Base-by-base conservation (phyloP, 2,888 invertebrate species). In the Pogonocherus hispidulus region DNA sequence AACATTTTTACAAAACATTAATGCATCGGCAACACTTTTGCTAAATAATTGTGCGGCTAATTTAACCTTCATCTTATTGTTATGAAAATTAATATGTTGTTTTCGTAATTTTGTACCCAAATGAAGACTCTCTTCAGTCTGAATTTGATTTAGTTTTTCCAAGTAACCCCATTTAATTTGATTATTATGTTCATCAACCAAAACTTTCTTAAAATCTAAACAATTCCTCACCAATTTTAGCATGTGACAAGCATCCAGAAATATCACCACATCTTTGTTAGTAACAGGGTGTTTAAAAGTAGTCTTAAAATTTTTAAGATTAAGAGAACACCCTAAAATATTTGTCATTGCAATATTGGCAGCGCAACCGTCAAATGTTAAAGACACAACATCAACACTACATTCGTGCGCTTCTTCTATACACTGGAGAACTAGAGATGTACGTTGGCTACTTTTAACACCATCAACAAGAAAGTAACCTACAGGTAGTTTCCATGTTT, bases 11-110 rank as follows among this genome's bases (percentile, higher is more conserved):
- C 76, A 76, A 69, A 72, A 70, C 55, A 70, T 52, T 18, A 79
- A 18, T n/a, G 76, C 70, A 67, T 77, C 73, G 41, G 77, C 79
- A 37, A 74, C 73, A 4, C 70, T 71, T 49, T 62, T 66, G 54
- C 73, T 74, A 5, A 77, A 69, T 8, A 70, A 8, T 68, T 77
- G 23, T 59, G 44, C 27, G 37, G 57, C 32, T 2, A 32, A 6
- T 32, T 32, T 32, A 32, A 32, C 32, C 8, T 32, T 32, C 32
- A 32, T 32, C 8, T 59, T 66, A 23, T 49, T 27, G 46, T 63
- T 66, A 56, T 35, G 16, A 32, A 54, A 62, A 56, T 44, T 46
- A 27, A 69, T 11, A 44, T 69, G 66, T 4, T n/a, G 3, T 35
- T 46, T 54, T 41, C 66, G 6, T n/a, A 69, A 46, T 66, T 69